Conservation (phyloP, 1,140 invertebrate species). For the Apocrypta bakeri region DNA sequence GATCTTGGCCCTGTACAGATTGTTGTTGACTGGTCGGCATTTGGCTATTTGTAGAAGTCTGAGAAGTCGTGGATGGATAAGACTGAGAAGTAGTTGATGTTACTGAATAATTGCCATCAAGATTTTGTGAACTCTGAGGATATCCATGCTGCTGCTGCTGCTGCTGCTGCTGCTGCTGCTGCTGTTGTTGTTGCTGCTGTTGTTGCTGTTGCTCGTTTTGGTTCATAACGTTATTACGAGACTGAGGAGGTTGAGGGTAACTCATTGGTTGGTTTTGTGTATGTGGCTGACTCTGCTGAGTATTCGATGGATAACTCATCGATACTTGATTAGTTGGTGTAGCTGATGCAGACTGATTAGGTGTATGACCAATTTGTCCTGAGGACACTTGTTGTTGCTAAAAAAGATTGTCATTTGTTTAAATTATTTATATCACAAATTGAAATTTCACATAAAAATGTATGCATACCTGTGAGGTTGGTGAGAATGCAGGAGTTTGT, state of each 20-base stretch:
- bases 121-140: constrained; percentile 54
- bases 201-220: constrained; percentile 59
- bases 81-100: constrained; percentile 54
- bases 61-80: constrained; percentile 58
- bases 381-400: constrained; percentile 20
- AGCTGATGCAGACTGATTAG: constrained; percentile 6
- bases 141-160: constrained; percentile 51
- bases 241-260: constrained; percentile 59
- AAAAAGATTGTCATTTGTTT: not conserved
- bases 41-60: constrained; percentile 14
- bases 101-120: constrained; percentile 54
- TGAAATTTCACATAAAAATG: too few species aligned
- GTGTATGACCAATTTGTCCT: constrained; percentile 17
- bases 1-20: constrained; percentile 62
- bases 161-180: constrained; percentile 54
- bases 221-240: constrained; percentile 29
- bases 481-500: constrained; percentile 19
- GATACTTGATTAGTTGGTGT: constrained; percentile 16
- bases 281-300: constrained; percentile 56
- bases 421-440: not conserved
- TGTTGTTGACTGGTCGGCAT: constrained; percentile 22
- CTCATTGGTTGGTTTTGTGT: constrained; percentile 55
- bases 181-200: constrained; percentile 49
- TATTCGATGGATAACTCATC: constrained; percentile 4
- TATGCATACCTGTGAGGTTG: constrained; percentile 10